Percentiles rank a stretch among this genome's conserved stretches.
Conservation (phyloP, 2,113 vertebrate genomes). For the Sitta europaea region DNA sequence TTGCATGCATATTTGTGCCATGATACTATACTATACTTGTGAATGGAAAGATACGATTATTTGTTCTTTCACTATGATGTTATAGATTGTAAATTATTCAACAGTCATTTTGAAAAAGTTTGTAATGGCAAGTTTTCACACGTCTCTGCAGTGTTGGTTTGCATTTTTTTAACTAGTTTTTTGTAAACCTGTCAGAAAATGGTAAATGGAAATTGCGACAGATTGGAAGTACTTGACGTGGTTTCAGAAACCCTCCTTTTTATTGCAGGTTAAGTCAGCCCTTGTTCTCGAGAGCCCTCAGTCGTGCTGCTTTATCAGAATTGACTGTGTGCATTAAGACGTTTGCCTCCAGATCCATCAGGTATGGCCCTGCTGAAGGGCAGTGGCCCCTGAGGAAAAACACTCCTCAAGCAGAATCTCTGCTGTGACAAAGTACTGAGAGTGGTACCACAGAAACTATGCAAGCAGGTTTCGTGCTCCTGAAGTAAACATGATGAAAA, state of each 20-base stretch:
- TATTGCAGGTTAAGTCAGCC: constrained; percentile 66
- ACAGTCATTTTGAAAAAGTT: background rate
- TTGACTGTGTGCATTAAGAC: background rate
- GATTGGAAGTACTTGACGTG: background rate
- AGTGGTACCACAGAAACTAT: constrained; percentile 40
- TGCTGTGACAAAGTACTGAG: background rate
- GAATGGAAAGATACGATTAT: background rate
- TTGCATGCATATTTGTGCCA: background rate
- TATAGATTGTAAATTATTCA: background rate
- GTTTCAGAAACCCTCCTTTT: constrained; percentile 63
- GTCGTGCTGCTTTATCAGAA: background rate
- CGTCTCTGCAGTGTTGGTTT: background rate
- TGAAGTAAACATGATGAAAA: constrained; percentile 95
- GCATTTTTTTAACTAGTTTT: background rate
- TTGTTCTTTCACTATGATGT: background rate
- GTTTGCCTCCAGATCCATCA: background rate
- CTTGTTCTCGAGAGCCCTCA: background rate
- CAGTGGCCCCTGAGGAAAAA: background rate
- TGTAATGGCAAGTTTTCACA: background rate
- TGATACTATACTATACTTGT: background rate
- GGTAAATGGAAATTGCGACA: background rate
- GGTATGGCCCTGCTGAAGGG: constrained; percentile 27
- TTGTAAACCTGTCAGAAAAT: background rate
- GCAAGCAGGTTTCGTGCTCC: constrained; percentile 74
- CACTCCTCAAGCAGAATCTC: background rate